Base-by-base conservation (phyloP, 2,888 invertebrate genomes). In the Drosophila neonasuta region DNA sequence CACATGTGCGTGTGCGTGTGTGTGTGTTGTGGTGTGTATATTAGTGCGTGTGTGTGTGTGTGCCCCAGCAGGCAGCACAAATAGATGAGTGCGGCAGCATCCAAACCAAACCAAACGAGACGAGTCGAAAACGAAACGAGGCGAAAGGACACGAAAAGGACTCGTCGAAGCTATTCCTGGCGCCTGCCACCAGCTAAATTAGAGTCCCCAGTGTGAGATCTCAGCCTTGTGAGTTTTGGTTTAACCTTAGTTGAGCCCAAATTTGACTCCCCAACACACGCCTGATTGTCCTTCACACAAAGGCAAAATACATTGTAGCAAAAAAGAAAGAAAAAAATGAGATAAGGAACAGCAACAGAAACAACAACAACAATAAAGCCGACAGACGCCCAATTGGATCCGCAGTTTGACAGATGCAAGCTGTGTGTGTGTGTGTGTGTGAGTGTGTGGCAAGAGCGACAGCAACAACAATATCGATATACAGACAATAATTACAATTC, bases 351-450 rank as follows among this genome's bases (percentile, higher is more conserved):
- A 39, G 13, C 11, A 20, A 50, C 7, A 36, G 20, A n/a, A 49
- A 30, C 17, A 8, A 49, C 29, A 30, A 60, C 32, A 61, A 54
- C 9, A 56, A 54, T 20, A 45, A 58, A 42, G 39, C 17, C 32
- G 59, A 55, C 63, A 59, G 65, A 8, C 52, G 32, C 41, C 59
- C 67, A 68, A 85, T 83, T 76, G 71, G 64, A 61, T 65, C 65
- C 77, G 41, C 80, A 52, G 66, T 63, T 74, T 78, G 84, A 80
- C 81, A 78, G 64, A 66, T 58, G 68, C 65, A 66, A 66, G 65
- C 68, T 71, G 66, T 24, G 24, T 24, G 6, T 24, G 24, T 6
- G 24, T 24, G 24, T 24, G 20, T 24, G 24, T 24, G 24, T 6
- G 5, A 1, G 24, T 24, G 24, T 24, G 24, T 61, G 68, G 58